Percentiles rank a stretch among this genome's conserved stretches.
These are phyloP conservation scores for Daktulosphaira vitifoliae DNA, from an alignment of 1,140 invertebrate species.

Conservation along the genomic window DNA sequence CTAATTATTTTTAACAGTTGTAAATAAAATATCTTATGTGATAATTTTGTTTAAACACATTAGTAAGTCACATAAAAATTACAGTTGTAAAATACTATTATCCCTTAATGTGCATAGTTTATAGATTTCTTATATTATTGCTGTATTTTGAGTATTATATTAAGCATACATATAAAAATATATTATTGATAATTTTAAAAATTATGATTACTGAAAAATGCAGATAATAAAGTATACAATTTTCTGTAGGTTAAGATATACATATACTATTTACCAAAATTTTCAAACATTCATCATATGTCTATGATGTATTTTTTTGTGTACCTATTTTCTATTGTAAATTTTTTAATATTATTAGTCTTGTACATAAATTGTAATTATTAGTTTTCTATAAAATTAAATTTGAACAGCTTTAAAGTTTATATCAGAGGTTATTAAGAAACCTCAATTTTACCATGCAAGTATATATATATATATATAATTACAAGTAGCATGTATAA, in stretches of 20 bases:
- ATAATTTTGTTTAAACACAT: constrained; percentile 2
- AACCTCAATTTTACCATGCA: constrained; percentile 9
- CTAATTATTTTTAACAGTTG: background rate
- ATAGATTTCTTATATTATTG: too few relatives aligned
- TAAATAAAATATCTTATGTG: background rate
- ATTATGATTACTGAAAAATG: too few relatives aligned
- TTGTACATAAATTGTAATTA: constrained; percentile 25
- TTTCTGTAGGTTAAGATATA: too few relatives aligned
- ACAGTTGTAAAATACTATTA: too few relatives aligned
- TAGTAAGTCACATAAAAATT: background rate
- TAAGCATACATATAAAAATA: too few relatives aligned
- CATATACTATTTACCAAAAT: too few relatives aligned
- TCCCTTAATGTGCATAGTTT: too few relatives aligned
- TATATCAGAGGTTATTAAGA: background rate
- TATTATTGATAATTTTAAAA: too few relatives aligned
- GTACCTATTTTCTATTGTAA: constrained; percentile 6
- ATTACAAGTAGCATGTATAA: background rate
- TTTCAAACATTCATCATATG: too few relatives aligned
- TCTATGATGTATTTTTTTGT: too few relatives aligned
- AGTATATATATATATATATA: constrained; percentile 13
- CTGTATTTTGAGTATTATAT: too few relatives aligned
- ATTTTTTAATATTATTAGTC: constrained; percentile 13
- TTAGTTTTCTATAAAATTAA: constrained; percentile 18
- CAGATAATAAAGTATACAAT: too few relatives aligned
- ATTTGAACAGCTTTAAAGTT: constrained; percentile 18